These are phyloP conservation scores for Bucorvus abyssinicus DNA, from an alignment of 2,797 vertebrate genomes.

Conservation along the genomic window DNA sequence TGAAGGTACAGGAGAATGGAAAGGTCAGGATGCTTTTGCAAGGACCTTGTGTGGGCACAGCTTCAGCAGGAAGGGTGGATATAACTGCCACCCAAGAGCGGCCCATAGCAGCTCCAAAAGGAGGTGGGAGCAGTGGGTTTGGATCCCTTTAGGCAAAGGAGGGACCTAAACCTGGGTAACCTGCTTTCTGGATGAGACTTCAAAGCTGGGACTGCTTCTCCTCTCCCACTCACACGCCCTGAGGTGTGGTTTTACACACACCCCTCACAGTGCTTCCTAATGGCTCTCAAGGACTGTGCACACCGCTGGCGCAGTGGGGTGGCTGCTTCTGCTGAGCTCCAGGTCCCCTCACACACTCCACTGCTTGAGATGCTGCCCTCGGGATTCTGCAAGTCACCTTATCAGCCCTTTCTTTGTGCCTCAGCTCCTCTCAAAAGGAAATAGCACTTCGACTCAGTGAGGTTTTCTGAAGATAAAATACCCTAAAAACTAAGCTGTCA, in stretches of 20 bases:
- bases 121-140: conserved; percentile 41
- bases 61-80: background rate
- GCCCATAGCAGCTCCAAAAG: background rate
- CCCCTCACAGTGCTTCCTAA: background rate
- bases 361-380: rapidly evolving
- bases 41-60: background rate
- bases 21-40: background rate
- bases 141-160: conserved; percentile 54
- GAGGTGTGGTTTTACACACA: conserved; percentile 58
- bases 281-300: background rate
- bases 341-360: rapidly evolving
- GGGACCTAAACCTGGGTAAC: conserved; percentile 59
- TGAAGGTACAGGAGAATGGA: background rate
- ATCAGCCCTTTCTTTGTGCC: rapidly evolving
- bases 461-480: background rate
- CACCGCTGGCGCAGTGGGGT: rapidly evolving
- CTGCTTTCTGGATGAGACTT: conserved; percentile 61
- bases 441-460: background rate
- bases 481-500: background rate
- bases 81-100: background rate
- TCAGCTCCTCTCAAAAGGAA: background rate
- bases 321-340: background rate
- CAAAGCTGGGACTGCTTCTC: conserved; percentile 53
- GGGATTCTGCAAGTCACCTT: rapidly evolving
- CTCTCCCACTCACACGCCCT: conserved; percentile 53